phyloP scores from a whole-genome alignment of 2,113 vertebrate genomes.

The Myanophis thanlyinensis region DNA sequence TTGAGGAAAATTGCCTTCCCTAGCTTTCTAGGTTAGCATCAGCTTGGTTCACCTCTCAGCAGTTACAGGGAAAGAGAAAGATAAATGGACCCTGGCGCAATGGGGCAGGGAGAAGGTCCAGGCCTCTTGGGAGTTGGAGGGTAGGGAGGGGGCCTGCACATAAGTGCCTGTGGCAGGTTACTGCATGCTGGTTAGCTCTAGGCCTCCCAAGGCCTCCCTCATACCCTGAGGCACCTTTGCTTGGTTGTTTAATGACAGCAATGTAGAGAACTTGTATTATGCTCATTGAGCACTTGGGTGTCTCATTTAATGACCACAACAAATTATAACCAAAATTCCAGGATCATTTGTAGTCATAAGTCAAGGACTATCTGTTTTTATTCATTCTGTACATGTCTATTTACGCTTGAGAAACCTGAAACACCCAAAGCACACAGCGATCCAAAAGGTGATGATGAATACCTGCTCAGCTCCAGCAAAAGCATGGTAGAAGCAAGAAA shows the following conservation, averaged over 20 bases:
- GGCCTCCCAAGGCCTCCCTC: not conserved
- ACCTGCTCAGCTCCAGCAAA: conserved; percentile 99
- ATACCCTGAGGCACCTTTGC: not conserved
- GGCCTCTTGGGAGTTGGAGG: not conserved
- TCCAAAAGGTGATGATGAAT: conserved; percentile 54
- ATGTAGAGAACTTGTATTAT: not conserved
- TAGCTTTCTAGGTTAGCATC: not conserved
- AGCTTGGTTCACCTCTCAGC: not conserved
- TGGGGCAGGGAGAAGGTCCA: not conserved
- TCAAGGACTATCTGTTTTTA: not conserved
- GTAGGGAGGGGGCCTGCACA: not conserved
- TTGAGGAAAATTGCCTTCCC: not conserved
- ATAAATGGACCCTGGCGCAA: not conserved
- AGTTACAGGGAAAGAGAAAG: not conserved
- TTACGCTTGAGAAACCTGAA: not conserved
- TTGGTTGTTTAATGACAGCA: not conserved
- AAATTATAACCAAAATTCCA: not conserved
- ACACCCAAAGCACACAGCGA: conserved; percentile 46
- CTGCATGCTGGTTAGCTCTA: not conserved
- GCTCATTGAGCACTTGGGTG: not conserved
- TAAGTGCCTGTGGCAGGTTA: not conserved
- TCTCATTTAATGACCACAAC: not conserved
- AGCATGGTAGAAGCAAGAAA: conserved; percentile 99
- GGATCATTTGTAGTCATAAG: not conserved
- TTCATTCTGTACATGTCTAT: not conserved